Evolutionary conservation across 2,797 vertebrate species (phyloP), one percentile per base, ranked within the genome.

Genomic region (Carcharodon carcharias): DNA sequence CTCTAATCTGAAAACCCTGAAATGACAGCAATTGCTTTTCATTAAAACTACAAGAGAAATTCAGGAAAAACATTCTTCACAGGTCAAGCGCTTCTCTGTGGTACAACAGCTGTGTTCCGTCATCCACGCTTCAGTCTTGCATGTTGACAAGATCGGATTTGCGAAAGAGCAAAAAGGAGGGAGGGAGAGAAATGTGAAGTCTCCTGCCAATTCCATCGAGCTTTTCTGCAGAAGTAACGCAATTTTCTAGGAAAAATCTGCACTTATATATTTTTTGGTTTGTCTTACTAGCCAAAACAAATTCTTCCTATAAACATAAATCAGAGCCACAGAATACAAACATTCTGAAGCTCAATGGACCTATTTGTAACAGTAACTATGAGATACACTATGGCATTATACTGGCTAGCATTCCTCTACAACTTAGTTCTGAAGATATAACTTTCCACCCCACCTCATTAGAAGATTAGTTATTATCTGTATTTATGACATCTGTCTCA

Each of bases 161-260:
- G 56, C 56, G 35, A 61, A 31, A 35, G 5, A 58, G 11, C 50
- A 31, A 58, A 54, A 35, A 35, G n/a, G 56, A 35, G 56, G 16
- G 58, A 58, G n/a, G 40, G 91, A 28, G 91, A 7, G n/a, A 40
- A 40, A 40, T 35, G 63, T 65, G 4, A 31, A 11, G 3, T 7
- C 0, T 61, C 35, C 14, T 92, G 54, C 58, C 89, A 92, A 63
- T n/a, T 92, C 89, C 54, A 54, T 63, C 8, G n/a, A 93, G 61
- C 61, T 8, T 40, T 93, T 67, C n/a, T 45, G 63, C 91, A 93
- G 91, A 93, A 93, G n/a, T 21, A n/a, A 21, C 23, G 8, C 7
- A 23, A 67, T 45, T 93, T 93, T 93, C 91, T 93, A 67, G n/a
- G 91, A 93, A 67, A 93, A 93, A n/a, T 4, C n/a, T 93, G n/a